Evolutionary conservation across 1,140 invertebrate genomes (phyloP).

Genomic region (Diabrotica undecimpunctata): DNA sequence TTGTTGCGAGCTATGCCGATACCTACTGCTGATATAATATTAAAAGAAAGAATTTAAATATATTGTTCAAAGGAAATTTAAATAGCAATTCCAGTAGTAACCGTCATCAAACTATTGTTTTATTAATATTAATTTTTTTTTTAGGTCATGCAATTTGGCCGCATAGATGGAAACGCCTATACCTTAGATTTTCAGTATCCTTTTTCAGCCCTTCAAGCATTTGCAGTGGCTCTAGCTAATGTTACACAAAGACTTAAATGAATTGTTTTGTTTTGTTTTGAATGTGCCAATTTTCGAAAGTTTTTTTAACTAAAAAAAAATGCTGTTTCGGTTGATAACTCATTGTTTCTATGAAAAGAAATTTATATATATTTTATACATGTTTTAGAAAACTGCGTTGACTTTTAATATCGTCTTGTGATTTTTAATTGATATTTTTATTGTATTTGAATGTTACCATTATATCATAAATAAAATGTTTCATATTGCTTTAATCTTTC

Average conservation of each 20-base stretch:
- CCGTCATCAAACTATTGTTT: too few relatives aligned
- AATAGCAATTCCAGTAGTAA: too few relatives aligned
- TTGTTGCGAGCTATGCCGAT: too few relatives aligned
- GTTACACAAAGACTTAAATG: constrained; percentile 98
- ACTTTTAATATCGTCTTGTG: constrained; percentile 8
- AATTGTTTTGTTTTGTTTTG: constrained; percentile 36
- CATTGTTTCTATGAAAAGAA: constrained; percentile 11
- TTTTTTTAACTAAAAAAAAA: not conserved
- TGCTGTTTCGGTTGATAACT: constrained; percentile 10
- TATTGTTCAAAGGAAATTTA: too few relatives aligned
- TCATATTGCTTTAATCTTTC: not conserved
- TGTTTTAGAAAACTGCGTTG: constrained; percentile 19
- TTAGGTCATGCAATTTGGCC: constrained; percentile 98
- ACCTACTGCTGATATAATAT: too few relatives aligned
- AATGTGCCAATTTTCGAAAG: constrained; percentile 19
- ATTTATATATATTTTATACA: constrained; percentile 24
- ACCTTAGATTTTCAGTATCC: constrained; percentile 99
- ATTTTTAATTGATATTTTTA: constrained; percentile 22
- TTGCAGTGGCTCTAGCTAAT: constrained; percentile 96
- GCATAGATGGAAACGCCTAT: constrained; percentile 97
- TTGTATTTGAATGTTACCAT: constrained; percentile 22
- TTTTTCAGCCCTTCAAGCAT: constrained; percentile 96
- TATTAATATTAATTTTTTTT: constrained; percentile 24
- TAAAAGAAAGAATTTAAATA: too few relatives aligned
- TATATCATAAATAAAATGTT: constrained; percentile 6